A percentile compares a stretch with the other conserved stretches of the same genome.
Conservation (phyloP, 2,888 invertebrate genomes). For the Ophioninae sp. region DNA sequence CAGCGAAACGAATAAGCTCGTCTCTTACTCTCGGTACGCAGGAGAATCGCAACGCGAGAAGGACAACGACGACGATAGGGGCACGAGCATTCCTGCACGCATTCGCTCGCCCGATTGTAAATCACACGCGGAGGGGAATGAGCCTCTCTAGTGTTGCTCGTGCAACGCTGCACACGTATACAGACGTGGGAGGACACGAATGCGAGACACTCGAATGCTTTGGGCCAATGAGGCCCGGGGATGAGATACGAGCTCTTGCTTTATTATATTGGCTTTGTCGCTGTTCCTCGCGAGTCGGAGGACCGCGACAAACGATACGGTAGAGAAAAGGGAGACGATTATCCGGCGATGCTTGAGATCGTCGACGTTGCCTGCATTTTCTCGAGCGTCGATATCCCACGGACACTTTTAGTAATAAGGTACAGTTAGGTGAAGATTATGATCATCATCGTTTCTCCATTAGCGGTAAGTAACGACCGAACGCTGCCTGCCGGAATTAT, state of each 20-base stretch:
- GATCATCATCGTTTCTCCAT: slow-evolving; percentile 27
- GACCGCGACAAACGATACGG: slow-evolving; percentile 41
- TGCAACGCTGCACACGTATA: not conserved
- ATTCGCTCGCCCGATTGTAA: slow-evolving; percentile 76
- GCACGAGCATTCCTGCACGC: slow-evolving; percentile 77
- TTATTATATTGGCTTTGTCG: slow-evolving; percentile 74
- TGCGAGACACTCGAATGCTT: slow-evolving; percentile 71
- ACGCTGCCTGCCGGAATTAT: not conserved
- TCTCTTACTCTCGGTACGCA: slow-evolving; percentile 43
- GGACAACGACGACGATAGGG: slow-evolving; percentile 67
- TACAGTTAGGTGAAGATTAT: slow-evolving; percentile 12
- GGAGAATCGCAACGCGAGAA: slow-evolving; percentile 64
- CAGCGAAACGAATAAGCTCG: slow-evolving; percentile 61
- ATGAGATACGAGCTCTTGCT: slow-evolving; percentile 76
- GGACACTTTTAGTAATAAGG: slow-evolving; percentile 38
- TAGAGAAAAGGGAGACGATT: slow-evolving; percentile 3
- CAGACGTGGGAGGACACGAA: not conserved
- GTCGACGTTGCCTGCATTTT: slow-evolving; percentile 46
- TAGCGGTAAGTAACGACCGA: slow-evolving; percentile 3
- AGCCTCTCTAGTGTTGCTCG: slow-evolving; percentile 52
- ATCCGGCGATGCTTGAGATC: slow-evolving; percentile 38
- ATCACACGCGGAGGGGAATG: slow-evolving; percentile 72
- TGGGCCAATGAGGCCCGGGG: slow-evolving; percentile 76
- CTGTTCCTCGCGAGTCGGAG: slow-evolving; percentile 60
- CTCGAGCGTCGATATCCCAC: slow-evolving; percentile 26